Evolutionary conservation across 2,888 invertebrate species (phyloP).

Genomic region (Ramazzottius varieornatus): DNA sequence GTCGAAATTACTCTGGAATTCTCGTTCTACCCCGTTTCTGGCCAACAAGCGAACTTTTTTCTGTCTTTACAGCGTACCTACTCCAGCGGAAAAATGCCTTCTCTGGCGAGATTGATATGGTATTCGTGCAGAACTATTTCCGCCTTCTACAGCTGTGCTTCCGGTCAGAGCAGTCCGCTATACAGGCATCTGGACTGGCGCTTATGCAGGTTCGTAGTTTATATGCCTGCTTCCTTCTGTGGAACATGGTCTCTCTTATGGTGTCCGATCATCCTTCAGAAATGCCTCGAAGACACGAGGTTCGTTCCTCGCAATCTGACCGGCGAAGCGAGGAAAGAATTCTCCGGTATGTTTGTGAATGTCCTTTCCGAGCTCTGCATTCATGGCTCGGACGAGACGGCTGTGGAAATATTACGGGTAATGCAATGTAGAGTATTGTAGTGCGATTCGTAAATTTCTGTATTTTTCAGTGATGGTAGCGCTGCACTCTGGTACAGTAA

Average conservation of each 20-base stretch:
- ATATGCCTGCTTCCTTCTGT: too few relatives aligned
- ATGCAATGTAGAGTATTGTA: too few relatives aligned
- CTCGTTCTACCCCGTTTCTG: neutral
- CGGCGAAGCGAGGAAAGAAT: neutral
- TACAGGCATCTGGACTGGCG: neutral
- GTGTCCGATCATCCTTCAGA: too few relatives aligned
- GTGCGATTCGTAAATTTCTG: too few relatives aligned
- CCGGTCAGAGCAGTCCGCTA: neutral
- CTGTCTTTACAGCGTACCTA: neutral
- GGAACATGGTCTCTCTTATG: too few relatives aligned
- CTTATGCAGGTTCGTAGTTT: neutral
- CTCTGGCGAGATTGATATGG: neutral
- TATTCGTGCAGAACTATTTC: neutral
- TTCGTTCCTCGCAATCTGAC: neutral
- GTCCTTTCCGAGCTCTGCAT: neutral
- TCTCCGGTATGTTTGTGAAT: neutral
- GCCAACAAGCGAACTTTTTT: neutral
- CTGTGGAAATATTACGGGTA: conserved; percentile 1
- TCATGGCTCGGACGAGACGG: neutral
- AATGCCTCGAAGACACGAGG: neutral
- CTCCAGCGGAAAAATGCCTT: neutral
- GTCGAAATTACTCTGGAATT: neutral
- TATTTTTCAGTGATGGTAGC: too few relatives aligned
- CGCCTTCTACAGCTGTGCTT: neutral
- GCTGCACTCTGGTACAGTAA: too few relatives aligned